A percentile compares a stretch with the other conserved stretches of the same genome.
These are phyloP conservation scores for Gila robusta DNA, from an alignment of 2,797 vertebrate species.

Conservation along the genomic window DNA sequence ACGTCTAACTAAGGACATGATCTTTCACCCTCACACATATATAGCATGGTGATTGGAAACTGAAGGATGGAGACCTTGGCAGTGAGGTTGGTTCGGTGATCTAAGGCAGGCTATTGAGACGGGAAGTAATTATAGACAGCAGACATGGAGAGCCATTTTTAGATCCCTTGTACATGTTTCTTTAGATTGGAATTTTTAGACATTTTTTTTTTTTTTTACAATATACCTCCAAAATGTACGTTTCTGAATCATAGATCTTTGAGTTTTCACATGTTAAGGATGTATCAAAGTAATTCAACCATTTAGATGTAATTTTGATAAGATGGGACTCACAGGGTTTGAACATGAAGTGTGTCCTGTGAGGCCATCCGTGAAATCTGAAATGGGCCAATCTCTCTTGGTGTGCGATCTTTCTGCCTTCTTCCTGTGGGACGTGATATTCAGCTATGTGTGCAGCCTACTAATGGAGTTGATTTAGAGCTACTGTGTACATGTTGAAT, in stretches of 20 bases:
- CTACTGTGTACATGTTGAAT: constrained; percentile 24
- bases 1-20: constrained; percentile 43
- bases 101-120: constrained; percentile 23
- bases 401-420: constrained; percentile 22
- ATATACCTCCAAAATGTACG: background rate
- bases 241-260: background rate
- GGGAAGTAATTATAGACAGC: constrained; percentile 16
- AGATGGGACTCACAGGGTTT: constrained; percentile 26
- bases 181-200: background rate
- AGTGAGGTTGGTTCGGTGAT: constrained; percentile 15
- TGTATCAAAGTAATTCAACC: constrained; percentile 25
- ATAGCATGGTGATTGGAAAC: constrained; percentile 34
- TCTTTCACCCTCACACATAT: constrained; percentile 42
- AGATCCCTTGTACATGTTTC: background rate
- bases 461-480: constrained; percentile 19
- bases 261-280: constrained; percentile 1
- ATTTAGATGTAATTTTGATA: constrained; percentile 25
- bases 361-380: constrained; percentile 43
- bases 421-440: constrained; percentile 24
- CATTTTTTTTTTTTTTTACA: background rate
- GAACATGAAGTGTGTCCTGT: constrained; percentile 44
- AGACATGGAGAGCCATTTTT: background rate
- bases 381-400: constrained; percentile 44
- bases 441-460: constrained; percentile 35
- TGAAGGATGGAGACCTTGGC: constrained; percentile 24